Conservation (phyloP, 1,140 invertebrate species). For the Drosophila parvula region DNA sequence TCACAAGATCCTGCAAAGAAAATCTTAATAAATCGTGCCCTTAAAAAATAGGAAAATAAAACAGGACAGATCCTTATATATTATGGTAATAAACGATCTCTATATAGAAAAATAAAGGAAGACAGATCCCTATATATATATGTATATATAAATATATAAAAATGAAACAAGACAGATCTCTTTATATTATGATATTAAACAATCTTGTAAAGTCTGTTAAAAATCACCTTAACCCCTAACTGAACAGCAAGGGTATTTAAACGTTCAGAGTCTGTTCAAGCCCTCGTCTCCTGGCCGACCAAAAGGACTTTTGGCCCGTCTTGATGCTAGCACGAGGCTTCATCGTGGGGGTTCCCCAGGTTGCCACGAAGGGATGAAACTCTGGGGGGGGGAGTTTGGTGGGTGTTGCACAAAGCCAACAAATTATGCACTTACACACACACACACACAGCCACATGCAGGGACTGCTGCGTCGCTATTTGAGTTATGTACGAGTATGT, state of each 20-base stretch:
- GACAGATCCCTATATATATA: too few relatives aligned
- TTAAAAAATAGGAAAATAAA: not conserved
- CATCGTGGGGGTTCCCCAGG: not conserved
- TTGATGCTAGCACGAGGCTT: conserved; percentile 35
- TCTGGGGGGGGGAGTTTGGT: not conserved
- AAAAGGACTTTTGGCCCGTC: conserved; percentile 46
- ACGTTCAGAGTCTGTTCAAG: not conserved
- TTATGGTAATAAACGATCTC: not conserved
- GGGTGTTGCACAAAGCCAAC: conserved; percentile 70
- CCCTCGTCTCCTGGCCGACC: conserved; percentile 1
- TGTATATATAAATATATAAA: too few relatives aligned
- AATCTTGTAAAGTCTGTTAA: not conserved
- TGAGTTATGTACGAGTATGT: conserved; percentile 68
- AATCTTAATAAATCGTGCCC: too few relatives aligned
- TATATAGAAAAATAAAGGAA: too few relatives aligned
- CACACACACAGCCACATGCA: conserved; percentile 52
- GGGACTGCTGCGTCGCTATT: conserved; percentile 49
- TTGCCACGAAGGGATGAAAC: not conserved
- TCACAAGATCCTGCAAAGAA: too few relatives aligned
- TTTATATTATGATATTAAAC: not conserved
- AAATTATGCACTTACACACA: conserved; percentile 78
- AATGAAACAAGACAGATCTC: not conserved
- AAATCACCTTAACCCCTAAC: not conserved
- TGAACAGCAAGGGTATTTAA: not conserved
- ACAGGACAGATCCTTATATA: not conserved